Conservation (phyloP, 2,113 vertebrate genomes). For the Myotis davidii region DNA sequence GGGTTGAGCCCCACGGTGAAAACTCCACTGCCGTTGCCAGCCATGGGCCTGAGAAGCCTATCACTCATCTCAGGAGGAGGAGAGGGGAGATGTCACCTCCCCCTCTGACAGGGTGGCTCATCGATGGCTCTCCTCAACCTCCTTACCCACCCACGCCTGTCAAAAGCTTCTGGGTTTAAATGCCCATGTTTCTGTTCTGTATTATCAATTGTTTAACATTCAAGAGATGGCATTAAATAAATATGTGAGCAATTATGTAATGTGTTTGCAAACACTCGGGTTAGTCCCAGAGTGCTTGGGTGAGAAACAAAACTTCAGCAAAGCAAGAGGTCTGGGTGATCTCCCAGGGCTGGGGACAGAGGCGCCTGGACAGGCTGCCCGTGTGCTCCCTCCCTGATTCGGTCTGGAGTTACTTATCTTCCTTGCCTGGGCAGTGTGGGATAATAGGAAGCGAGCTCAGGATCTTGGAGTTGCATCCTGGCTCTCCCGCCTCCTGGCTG, state of each 20-base stretch:
- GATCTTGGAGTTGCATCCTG: background rate
- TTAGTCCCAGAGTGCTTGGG: conserved; percentile 25
- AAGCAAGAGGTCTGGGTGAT: background rate
- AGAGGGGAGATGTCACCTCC: background rate
- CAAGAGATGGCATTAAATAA: conserved; percentile 68
- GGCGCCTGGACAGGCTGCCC: fast-evolving
- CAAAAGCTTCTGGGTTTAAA: conserved; percentile 31
- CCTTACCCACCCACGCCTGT: background rate
- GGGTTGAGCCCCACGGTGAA: background rate
- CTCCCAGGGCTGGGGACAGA: background rate
- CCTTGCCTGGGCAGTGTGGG: fast-evolving
- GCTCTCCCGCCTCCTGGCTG: background rate
- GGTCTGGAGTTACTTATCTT: background rate
- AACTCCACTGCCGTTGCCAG: background rate
- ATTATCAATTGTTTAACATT: conserved; percentile 60
- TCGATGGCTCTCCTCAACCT: background rate
- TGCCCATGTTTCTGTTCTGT: background rate
- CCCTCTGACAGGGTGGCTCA: background rate
- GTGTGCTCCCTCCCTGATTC: fast-evolving
- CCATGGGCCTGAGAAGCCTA: background rate
- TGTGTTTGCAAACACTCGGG: conserved; percentile 67
- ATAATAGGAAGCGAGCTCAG: background rate
- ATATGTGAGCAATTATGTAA: conserved; percentile 60
- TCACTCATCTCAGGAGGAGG: background rate
- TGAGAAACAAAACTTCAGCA: background rate